Base-by-base conservation (phyloP, 2,797 vertebrate genomes). In the Tachyglossus aculeatus region DNA sequence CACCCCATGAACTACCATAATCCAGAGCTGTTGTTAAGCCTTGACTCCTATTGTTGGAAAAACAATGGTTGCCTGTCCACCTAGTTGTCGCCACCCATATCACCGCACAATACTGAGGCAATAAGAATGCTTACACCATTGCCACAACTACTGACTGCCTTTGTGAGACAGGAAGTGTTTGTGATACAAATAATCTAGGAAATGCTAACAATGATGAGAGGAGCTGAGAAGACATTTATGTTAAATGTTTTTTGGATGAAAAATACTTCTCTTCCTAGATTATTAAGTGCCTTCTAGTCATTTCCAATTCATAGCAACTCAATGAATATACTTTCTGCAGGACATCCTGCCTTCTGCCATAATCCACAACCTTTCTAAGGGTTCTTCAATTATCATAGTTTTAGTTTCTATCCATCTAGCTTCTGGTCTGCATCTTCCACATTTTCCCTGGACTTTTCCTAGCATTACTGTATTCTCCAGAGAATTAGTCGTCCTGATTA, bases 1-100 rank as follows among this genome's bases (percentile, higher is more conserved):
- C 67, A 62, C 57, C 66, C 33, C 51, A 62, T 47, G 60, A 47
- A 81, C 57, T 68, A 67, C 71, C 81, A 85, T 85, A 77, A 83
- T 83, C 73, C 83, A 63, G 32, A 68, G 73, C 60, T 74, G 60
- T 67, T 76, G 50, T 71, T 56, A 55, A 15, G 31, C 6, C 83
- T 59, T 9, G 74, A 18, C 21, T 78, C 21, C 32, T 77, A 34
- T 62, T 64, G 4, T 50, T 32, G 12, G 25, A 33, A 67, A 36
- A 45, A 24, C 32, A 33, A 19, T 45, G 52, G 69, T 65, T n/a
- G 48, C 50, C 51, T 62, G 33, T 65, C 63, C 5, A 72, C 43
- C 55, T 50, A 44, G 19, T 5, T 44, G 14, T 18, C 25, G 75
- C 61, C 65, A 61, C 16, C 56, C 67, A 74, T 58, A 71, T 66